These are phyloP conservation scores for Archegozetes longisetosus DNA, from an alignment of 1,140 invertebrate species.

Conservation along the genomic window DNA sequence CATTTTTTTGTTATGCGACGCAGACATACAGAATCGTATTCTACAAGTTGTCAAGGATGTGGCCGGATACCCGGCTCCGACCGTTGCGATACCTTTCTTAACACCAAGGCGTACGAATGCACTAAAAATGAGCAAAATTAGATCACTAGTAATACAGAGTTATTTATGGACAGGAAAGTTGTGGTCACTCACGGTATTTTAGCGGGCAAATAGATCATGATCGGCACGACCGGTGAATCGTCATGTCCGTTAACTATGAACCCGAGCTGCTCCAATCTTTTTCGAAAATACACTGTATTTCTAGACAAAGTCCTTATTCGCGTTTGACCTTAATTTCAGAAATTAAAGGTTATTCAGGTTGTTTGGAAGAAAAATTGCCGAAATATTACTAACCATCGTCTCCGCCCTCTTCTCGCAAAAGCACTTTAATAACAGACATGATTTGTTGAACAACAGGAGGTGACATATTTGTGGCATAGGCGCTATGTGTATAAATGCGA, in stretches of 20 bases:
- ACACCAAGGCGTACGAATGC: slow-evolving; percentile 66
- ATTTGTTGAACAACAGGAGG: slow-evolving; percentile 82
- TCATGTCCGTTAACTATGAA: slow-evolving; percentile 89
- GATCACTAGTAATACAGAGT: slow-evolving; percentile 48
- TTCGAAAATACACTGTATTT: slow-evolving; percentile 76
- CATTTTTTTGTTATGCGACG: slow-evolving; percentile 87
- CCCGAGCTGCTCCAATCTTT: slow-evolving; percentile 69
- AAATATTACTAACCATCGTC: slow-evolving; percentile 37
- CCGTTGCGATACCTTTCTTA: slow-evolving; percentile 65
- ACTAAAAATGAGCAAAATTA: not conserved
- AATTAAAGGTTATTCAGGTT: not conserved
- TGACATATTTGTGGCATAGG: slow-evolving; percentile 77
- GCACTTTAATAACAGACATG: slow-evolving; percentile 66
- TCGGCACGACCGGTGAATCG: slow-evolving; percentile 90
- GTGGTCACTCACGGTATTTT: slow-evolving; percentile 50
- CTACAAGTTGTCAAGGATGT: slow-evolving; percentile 86
- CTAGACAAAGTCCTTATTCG: slow-evolving; percentile 57
- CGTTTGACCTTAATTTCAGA: slow-evolving; percentile 36
- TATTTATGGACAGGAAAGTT: not conserved
- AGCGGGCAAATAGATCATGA: slow-evolving; percentile 83
- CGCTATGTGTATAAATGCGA: slow-evolving; percentile 60
- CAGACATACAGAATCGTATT: slow-evolving; percentile 88
- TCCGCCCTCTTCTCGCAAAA: slow-evolving; percentile 67
- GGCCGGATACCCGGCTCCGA: slow-evolving; percentile 94
- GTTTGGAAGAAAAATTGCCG: not conserved